phyloP scores from a whole-genome alignment of 2,797 vertebrate species.

The Oceanodroma leucorhoa region DNA sequence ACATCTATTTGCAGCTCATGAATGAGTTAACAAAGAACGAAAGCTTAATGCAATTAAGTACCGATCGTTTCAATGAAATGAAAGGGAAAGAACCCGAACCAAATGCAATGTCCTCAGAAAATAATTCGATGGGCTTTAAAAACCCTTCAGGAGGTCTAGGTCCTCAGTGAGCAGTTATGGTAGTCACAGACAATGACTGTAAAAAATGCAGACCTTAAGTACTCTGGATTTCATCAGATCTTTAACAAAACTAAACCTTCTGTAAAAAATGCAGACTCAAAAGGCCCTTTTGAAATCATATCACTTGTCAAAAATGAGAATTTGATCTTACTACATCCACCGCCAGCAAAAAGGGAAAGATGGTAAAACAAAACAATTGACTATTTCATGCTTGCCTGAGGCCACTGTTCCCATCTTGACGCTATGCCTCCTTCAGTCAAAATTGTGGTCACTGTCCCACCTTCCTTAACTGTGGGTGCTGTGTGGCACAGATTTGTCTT shows the following conservation, averaged over 20 bases:
- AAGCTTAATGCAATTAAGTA: background rate
- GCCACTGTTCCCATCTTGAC: background rate
- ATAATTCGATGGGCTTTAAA: background rate
- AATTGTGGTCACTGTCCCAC: background rate
- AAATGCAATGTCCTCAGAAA: background rate
- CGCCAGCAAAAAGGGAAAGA: background rate
- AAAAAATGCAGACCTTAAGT: no score
- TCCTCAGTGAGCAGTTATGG: background rate
- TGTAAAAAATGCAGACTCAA: background rate
- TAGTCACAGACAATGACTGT: background rate
- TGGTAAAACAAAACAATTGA: background rate
- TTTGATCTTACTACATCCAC: no score
- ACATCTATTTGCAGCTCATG: background rate
- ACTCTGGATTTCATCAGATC: background rate
- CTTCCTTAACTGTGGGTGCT: background rate
- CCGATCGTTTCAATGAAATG: background rate
- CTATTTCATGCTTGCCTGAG: background rate
- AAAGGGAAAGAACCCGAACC: background rate
- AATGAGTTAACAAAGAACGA: background rate
- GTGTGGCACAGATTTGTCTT: background rate
- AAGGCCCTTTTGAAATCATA: no score
- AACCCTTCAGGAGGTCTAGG: background rate
- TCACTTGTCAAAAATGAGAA: no score
- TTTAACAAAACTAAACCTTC: background rate
- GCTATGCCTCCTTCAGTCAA: background rate